Evolutionary conservation across 2,797 vertebrate species (phyloP).

Genomic region (Artibeus jamaicensis): DNA sequence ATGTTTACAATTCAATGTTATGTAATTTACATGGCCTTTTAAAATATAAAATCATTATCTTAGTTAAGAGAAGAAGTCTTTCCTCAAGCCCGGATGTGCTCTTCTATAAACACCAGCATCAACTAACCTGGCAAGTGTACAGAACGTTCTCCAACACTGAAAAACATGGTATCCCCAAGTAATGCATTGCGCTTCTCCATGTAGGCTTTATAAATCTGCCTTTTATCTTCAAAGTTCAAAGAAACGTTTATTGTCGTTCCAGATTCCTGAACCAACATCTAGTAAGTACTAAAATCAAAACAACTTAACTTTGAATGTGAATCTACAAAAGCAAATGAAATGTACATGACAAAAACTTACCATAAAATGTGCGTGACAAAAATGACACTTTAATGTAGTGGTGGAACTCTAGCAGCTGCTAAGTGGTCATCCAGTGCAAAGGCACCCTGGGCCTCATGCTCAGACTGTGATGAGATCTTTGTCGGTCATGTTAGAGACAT

Average conservation of each 20-base stretch:
- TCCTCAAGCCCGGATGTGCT: not conserved
- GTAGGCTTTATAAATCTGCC: not conserved
- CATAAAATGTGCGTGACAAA: not conserved
- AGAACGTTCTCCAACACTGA: not conserved
- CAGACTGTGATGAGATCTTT: not conserved
- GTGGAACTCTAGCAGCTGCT: not conserved
- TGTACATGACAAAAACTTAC: not conserved
- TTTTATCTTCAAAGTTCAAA: conserved; percentile 39
- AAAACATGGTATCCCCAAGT: not conserved
- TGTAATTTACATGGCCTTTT: not conserved
- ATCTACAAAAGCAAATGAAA: not conserved
- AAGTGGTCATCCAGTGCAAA: not conserved
- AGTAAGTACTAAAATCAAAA: not conserved
- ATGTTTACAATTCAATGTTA: not conserved
- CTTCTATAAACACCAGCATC: not conserved
- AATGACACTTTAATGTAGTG: not conserved
- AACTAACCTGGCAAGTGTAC: not conserved
- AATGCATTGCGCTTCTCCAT: not conserved
- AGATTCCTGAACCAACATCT: not conserved
- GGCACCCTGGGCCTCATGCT: not conserved
- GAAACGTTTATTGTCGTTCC: not conserved
- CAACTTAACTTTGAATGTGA: not conserved
- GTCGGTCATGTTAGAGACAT: not conserved
- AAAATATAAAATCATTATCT: not conserved
- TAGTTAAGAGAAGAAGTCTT: not conserved